Evolutionary conservation across 92 coral and sea anemone species (phyloP), one percentile per base, ranked within the genome.

Genomic region (Zoanthus sociatus): DNA sequence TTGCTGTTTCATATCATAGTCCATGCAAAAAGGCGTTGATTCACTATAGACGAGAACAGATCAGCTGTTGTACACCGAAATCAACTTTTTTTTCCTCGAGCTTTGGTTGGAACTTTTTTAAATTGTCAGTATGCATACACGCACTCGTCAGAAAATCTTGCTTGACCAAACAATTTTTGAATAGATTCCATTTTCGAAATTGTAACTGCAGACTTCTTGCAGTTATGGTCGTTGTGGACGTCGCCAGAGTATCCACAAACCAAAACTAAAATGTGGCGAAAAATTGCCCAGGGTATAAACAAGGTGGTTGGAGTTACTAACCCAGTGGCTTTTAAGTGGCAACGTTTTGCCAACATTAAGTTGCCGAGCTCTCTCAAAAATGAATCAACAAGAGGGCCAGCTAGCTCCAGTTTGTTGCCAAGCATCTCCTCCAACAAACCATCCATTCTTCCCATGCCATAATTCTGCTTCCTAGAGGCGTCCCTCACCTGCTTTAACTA

Each of bases 261-360:
- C 73, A 91, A 86, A 20, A 83, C 79, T 15, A 91, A 73, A 9
- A 91, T 72, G 69, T 91, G 91, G 18, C 92, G 91, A 77, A 76
- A 91, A 17, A 91, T 76, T 15, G 89, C 75, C 93, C 93, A 88
- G 0, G 90, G 92, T 7, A 91, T 32, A 44, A 92, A 92, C 1
- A 88, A 63, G 12, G 75, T 42, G 3, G 86, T 78, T 16, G 89
- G 89, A 83, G 53, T 88, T 48, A 84, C 84, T 55, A 91, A 82
- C 60, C 94, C 94, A 8, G 94, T 91, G 5, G 89, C 92, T 67
- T 91, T 91, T 12, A 92, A 88, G 17, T 89, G 45, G 56, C 51
- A 26, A 31, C 88, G 92, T 70, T 84, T 88, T 1, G 84, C 55
- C 9, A 50, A 2, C 7, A 50, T 50, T 50, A 9, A 50, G 55